Base-by-base conservation (phyloP, 2,888 invertebrate species). In the Linnaemya tessellans region DNA sequence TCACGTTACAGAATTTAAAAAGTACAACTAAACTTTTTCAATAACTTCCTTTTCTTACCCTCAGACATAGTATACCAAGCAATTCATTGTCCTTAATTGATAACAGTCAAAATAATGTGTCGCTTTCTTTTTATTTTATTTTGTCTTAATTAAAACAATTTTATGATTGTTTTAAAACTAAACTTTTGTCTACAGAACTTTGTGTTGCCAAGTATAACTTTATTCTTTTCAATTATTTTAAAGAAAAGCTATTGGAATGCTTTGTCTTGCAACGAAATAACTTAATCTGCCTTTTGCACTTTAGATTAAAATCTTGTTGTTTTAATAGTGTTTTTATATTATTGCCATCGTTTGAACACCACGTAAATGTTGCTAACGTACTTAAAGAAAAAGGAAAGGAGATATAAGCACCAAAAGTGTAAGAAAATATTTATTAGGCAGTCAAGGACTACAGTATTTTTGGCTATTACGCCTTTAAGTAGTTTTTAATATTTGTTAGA, bases 401-500 rank as follows among this genome's bases (percentile, higher is more conserved):
- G 30, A 25, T 8, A 11, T 51, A 25, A 5, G 51, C 46, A 58
- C 11, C 13, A 11, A 15, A 7, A 22, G 35, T n/a, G 13, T 30
- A 46, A 65, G n/a, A 8, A 49, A 18, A 49, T 30, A 7, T 30
- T 30, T 25, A 3, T 25, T 25, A 13, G 20, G 9, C 22, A 20
- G 43, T 18, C 35, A 15, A 35, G 35, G 56, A 18, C 54, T 65
- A 30, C 46, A 1, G 38, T 67, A 68, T n/a, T 7, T 74, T 38
- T 46, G 13, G 13, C 18, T 30, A 60, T 22, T 35, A 65, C 70
- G 62, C 77, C 30, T 65, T 77, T n/a, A 13, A 18, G 68, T 49
- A n/a, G 20, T 56, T 77, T 46, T 82, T 64, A 62, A 71, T 58
- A 56, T 64, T 81, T 64, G 35, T 58, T 38, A 74, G 80, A 80